A percentile compares a stretch with the other conserved stretches of the same genome.
phyloP scores from a whole-genome alignment of 1,140 invertebrate genomes.

The Babylonia areolata region DNA sequence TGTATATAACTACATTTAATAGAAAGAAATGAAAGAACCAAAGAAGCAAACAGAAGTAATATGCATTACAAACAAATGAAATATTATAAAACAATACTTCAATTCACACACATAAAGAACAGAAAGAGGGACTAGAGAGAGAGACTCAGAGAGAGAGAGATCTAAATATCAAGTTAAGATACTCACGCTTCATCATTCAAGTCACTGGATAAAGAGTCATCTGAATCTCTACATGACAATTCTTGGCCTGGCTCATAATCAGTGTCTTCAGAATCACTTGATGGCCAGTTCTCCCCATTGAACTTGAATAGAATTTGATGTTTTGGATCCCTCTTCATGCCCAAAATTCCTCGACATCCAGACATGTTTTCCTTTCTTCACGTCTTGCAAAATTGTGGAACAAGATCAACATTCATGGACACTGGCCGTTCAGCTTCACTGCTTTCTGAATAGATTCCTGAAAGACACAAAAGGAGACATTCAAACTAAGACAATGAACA shows the following conservation, averaged over 20 bases:
- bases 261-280: constrained; percentile 15
- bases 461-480: no score
- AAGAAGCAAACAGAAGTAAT: no score
- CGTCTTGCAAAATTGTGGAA: no score
- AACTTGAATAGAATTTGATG: constrained; percentile 20
- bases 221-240: not conserved
- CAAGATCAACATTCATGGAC: no score
- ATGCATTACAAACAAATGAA: no score
- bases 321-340: constrained; percentile 1
- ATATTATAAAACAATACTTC: no score
- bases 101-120: not conserved
- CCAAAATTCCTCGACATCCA: constrained; percentile 8
- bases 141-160: not conserved
- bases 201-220: not conserved
- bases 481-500: no score
- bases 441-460: no score
- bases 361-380: not conserved
- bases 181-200: not conserved
- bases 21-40: no score
- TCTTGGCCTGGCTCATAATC: constrained; percentile 23
- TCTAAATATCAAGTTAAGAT: no score
- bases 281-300: constrained; percentile 24
- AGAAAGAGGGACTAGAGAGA: no score
- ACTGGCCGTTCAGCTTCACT: not conserved
- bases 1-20: no score